A percentile compares a stretch with the other conserved stretches of the same genome.
These are phyloP conservation scores for Synodontis membranacea DNA, from an alignment of 2,113 vertebrate genomes.

Conservation along the genomic window DNA sequence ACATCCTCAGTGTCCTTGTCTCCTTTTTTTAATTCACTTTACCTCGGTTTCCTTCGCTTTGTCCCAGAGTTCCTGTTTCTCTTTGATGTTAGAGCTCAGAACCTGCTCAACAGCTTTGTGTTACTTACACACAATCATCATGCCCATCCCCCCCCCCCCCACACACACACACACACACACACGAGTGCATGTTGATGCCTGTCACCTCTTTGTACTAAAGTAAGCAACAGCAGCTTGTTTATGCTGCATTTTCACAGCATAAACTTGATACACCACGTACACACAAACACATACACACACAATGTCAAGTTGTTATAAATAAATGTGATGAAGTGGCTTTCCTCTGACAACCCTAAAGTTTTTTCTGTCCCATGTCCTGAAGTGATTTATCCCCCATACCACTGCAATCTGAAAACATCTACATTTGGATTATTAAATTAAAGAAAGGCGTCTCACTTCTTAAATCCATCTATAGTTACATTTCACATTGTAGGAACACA, in stretches of 20 bases:
- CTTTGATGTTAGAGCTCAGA: neutral
- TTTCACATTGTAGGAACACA: no score
- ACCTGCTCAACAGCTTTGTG: conserved; percentile 31
- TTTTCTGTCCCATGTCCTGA: neutral
- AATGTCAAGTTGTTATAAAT: neutral
- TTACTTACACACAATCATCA: neutral
- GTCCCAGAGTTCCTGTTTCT: neutral
- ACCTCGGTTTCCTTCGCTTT: neutral
- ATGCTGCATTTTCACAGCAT: neutral
- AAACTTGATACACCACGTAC: neutral
- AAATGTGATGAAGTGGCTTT: neutral
- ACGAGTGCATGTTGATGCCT: neutral
- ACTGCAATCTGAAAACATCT: neutral
- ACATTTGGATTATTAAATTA: neutral
- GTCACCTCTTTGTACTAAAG: neutral
- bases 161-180: conserved; percentile 23
- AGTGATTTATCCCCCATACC: neutral
- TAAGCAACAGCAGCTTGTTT: neutral
- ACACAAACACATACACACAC: neutral
- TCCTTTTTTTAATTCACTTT: neutral
- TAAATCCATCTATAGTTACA: neutral
- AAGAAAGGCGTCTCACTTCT: neutral
- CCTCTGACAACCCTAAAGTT: neutral
- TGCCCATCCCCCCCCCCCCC: neutral
- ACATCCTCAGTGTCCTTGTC: neutral